Conservation (phyloP, 2,888 invertebrate genomes). For the Caenorhabditis macrosperma region DNA sequence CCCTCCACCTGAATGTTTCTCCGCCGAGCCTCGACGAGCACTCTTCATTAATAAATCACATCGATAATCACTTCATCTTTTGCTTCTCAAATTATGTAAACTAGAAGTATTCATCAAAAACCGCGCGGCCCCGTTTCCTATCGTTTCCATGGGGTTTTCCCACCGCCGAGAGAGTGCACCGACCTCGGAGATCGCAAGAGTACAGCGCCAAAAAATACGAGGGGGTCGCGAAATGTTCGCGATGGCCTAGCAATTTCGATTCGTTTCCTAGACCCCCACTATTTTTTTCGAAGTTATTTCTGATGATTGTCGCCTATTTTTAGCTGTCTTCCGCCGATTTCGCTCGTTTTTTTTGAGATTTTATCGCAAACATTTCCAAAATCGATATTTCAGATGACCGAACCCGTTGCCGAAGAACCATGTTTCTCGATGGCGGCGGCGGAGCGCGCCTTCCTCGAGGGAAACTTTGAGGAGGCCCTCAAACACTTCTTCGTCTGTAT, state of each 20-base stretch:
- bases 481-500: slow-evolving; percentile 48
- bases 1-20: too few species aligned
- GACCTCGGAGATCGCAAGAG: slow-evolving; percentile 25
- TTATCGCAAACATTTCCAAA: background rate
- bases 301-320: background rate
- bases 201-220: background rate
- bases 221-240: slow-evolving; percentile 1
- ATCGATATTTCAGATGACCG: slow-evolving; percentile 18
- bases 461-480: slow-evolving; percentile 34
- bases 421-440: slow-evolving; percentile 33
- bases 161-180: background rate
- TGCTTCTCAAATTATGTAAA: too few species aligned
- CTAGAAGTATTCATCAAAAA: too few species aligned
- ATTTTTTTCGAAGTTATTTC: slow-evolving; percentile 12
- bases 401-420: background rate
- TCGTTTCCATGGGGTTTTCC: too few species aligned
- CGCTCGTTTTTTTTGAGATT: background rate
- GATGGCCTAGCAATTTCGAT: slow-evolving; percentile 25
- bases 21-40: too few species aligned
- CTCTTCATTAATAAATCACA: too few species aligned
- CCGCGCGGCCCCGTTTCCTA: too few species aligned
- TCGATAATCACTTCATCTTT: too few species aligned
- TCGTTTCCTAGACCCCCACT: background rate
- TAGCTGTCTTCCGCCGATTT: background rate
- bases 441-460: slow-evolving; percentile 4